phyloP scores from a whole-genome alignment of 2,888 invertebrate species.

The Drosophila planitibia region DNA sequence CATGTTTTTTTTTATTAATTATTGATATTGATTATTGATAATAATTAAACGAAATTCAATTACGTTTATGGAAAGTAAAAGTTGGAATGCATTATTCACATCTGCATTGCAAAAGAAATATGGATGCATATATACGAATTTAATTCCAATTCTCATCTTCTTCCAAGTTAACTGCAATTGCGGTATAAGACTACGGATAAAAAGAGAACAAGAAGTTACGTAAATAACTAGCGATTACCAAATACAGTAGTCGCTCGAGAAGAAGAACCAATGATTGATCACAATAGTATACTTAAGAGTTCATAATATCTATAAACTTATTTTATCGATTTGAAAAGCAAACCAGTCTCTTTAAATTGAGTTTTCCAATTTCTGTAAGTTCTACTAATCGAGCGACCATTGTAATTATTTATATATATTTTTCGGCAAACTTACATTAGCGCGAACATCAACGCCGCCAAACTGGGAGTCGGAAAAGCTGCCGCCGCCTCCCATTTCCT shows the following conservation, averaged over 20 bases:
- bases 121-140: neutral
- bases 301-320: neutral
- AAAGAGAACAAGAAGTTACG: constrained; percentile 5
- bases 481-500: constrained; percentile 84
- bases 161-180: constrained; percentile 58
- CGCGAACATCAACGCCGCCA: constrained; percentile 89
- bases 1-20: neutral
- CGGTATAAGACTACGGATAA: constrained; percentile 19
- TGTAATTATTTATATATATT: neutral
- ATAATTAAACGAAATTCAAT: neutral
- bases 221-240: neutral
- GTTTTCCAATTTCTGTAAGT: neutral
- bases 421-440: constrained; percentile 48
- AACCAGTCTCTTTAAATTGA: neutral
- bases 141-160: constrained; percentile 70
- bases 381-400: neutral
- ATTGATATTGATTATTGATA: neutral
- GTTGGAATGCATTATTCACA: constrained; percentile 24
- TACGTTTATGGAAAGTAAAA: constrained; percentile 9
- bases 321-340: neutral
- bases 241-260: neutral
- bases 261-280: too few species aligned
- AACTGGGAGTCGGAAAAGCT: constrained; percentile 86
- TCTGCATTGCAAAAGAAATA: constrained; percentile 7
- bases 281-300: neutral